These are phyloP conservation scores for Ylistrum balloti DNA, from an alignment of 1,140 invertebrate genomes.

Conservation along the genomic window DNA sequence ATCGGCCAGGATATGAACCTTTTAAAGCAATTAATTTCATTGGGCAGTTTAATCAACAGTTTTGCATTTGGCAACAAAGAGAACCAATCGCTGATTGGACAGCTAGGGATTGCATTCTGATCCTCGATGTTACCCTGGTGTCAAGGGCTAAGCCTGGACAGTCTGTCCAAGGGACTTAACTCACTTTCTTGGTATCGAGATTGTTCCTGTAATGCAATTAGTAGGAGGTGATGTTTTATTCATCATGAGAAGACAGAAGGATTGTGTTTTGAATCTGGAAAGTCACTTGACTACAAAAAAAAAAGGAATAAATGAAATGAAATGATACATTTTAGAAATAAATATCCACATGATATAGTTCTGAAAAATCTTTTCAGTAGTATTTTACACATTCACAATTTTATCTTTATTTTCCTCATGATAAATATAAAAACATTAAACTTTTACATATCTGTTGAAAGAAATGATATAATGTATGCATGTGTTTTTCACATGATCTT, in stretches of 20 bases:
- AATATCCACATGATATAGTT: too few species aligned
- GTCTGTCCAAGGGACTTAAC: constrained; percentile 20
- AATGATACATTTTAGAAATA: too few species aligned
- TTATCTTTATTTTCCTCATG: too few species aligned
- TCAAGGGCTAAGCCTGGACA: neutral
- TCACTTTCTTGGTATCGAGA: neutral
- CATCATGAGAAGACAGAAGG: neutral
- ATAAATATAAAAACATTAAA: too few species aligned
- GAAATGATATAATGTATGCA: too few species aligned
- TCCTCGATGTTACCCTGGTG: neutral
- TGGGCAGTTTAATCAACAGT: constrained; percentile 16
- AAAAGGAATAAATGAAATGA: too few species aligned
- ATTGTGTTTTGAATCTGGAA: neutral
- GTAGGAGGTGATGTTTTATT: neutral
- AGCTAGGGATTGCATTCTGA: constrained; percentile 20
- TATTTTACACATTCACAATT: too few species aligned
- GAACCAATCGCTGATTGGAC: neutral
- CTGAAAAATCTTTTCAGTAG: too few species aligned
- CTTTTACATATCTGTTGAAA: too few species aligned
- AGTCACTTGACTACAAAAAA: neutral
- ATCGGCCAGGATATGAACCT: constrained; percentile 30
- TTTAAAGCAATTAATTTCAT: constrained; percentile 31
- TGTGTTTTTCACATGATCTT: too few species aligned
- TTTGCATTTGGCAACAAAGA: constrained; percentile 29
- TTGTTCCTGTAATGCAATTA: constrained; percentile 22